A percentile compares a stretch with the other conserved stretches of the same genome.
Evolutionary conservation across 1,140 invertebrate genomes (phyloP).

Genomic region (Lepidurus couesii): DNA sequence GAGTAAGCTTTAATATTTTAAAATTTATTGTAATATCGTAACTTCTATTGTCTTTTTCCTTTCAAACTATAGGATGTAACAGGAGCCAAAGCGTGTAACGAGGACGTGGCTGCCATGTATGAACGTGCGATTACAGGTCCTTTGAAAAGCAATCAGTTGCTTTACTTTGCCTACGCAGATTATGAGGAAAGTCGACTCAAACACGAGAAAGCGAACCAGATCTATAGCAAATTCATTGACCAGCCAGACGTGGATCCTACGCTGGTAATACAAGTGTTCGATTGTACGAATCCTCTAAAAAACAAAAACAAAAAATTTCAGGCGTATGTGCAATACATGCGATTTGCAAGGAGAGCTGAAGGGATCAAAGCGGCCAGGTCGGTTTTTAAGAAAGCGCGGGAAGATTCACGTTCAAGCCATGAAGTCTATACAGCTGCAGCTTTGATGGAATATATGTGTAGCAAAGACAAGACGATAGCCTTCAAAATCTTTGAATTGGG

Average conservation of each 20-base stretch:
- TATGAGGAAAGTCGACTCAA: slow-evolving; percentile 96
- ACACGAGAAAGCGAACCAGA: slow-evolving; percentile 94
- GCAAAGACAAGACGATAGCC: slow-evolving; percentile 97
- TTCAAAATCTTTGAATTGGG: slow-evolving; percentile 97
- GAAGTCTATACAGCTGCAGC: slow-evolving; percentile 95
- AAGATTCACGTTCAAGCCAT: slow-evolving; percentile 77
- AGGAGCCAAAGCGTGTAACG: slow-evolving; percentile 81
- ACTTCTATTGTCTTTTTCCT: not conserved
- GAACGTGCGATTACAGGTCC: slow-evolving; percentile 80
- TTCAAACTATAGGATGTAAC: slow-evolving; percentile 66
- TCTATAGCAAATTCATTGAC: slow-evolving; percentile 87
- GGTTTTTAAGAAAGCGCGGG: slow-evolving; percentile 91
- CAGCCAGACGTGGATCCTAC: slow-evolving; percentile 89
- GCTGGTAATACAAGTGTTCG: slow-evolving; percentile 54
- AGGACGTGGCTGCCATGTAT: slow-evolving; percentile 89
- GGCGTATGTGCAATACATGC: slow-evolving; percentile 99
- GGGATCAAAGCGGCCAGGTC: slow-evolving; percentile 92
- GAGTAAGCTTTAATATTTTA: slow-evolving; percentile 53
- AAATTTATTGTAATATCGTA: slow-evolving; percentile 24
- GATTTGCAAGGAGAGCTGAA: slow-evolving; percentile 92
- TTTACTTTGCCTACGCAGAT: slow-evolving; percentile 98
- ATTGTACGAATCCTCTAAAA: slow-evolving; percentile 39
- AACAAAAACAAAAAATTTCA: slow-evolving; percentile 46
- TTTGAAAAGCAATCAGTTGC: slow-evolving; percentile 82
- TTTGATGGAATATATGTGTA: slow-evolving; percentile 99